Base-by-base conservation (phyloP, 2,113 vertebrate genomes). In the Hippocampus barbouri region DNA sequence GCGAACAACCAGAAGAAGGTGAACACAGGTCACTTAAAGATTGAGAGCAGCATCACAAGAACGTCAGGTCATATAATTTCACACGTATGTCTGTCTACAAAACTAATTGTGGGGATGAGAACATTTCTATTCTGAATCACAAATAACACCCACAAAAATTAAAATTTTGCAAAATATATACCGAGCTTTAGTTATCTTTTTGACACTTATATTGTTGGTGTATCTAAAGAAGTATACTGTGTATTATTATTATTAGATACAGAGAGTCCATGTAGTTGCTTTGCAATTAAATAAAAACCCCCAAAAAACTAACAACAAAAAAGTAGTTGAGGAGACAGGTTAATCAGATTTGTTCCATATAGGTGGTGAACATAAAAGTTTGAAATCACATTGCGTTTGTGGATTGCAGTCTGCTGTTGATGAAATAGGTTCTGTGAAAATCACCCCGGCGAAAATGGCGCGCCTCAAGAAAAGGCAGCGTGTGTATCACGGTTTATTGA, bases 401-500 rank as follows among this genome's bases (percentile, higher is more conserved):
- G 16, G 2, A 61, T 61, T 61, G 25, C 56, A 15, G 56, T 59
- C 15, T 2, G 21, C 7, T 20, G 56, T 25, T 57, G 56, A 57
- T 10, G 21, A 56, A 23, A 57, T 20, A 6, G 56, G 11, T 15
- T 18, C 14, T 60, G 56, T 25, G 12, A 11, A 14, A 59, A 25
- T 59, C 23, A 59, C 23, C 56, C 56, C 56, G 20, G 15, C 3
- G 30, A 59, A 59, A 59, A 59, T 27, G 56, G 14, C 23, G 27
- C 14, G 1, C 27, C 56, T 5, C 23, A 15, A 59, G 11, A 59
- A 59, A 59, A 25, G 23, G 23, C 56, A 14, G 21, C 10, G n/a
- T 4, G 56, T 59, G 25, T 59, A 59, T 25, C 56, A 59, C 12
- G 56, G 56, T 59, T 59, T 59, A 59, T 59, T 59, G 56, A 59